Conservation (phyloP, 53 echinoderm and acorn worm species). For the Echinarachnius parma region DNA sequence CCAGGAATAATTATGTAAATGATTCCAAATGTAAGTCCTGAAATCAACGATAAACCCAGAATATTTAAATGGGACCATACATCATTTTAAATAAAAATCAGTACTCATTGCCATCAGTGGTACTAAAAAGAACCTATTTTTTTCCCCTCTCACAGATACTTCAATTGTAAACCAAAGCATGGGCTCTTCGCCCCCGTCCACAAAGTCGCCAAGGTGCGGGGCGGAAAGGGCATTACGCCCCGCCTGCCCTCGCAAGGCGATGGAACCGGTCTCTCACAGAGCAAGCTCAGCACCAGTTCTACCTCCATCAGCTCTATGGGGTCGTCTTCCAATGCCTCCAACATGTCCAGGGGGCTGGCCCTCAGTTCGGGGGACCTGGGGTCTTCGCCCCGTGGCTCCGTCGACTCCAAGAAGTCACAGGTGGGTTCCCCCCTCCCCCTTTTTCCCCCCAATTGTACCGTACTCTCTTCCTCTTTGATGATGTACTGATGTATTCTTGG, state of each 20-base stretch:
- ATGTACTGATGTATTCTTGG: too few relatives aligned
- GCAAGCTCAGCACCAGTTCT: conserved; percentile 85
- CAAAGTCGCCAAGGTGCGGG: conserved; percentile 90
- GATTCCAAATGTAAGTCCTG: too few relatives aligned
- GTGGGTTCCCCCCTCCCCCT: conserved; percentile 40
- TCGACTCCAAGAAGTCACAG: conserved; percentile 39
- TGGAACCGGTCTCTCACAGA: conserved; percentile 26
- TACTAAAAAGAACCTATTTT: too few relatives aligned
- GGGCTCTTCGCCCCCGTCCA: conserved; percentile 97
- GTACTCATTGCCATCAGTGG: too few relatives aligned
- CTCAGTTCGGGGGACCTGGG: conserved; percentile 34
- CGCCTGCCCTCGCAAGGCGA: conserved; percentile 23
- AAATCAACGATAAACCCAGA: too few relatives aligned
- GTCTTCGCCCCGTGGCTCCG: conserved; percentile 17
- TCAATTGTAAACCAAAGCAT: conserved; percentile 88
- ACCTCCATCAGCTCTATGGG: conserved; percentile 94
- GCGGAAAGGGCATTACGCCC: conserved; percentile 45
- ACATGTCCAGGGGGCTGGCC: conserved; percentile 32
- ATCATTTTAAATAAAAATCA: too few relatives aligned
- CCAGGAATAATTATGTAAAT: too few relatives aligned
- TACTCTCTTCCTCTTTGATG: too few relatives aligned
- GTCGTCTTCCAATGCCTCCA: conserved; percentile 58
- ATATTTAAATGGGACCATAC: too few relatives aligned
- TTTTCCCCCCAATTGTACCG: too few relatives aligned
- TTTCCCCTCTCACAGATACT: conserved; percentile 59